These are phyloP conservation scores for Oriolus oriolus DNA, from an alignment of 2,113 vertebrate species.

Conservation along the genomic window DNA sequence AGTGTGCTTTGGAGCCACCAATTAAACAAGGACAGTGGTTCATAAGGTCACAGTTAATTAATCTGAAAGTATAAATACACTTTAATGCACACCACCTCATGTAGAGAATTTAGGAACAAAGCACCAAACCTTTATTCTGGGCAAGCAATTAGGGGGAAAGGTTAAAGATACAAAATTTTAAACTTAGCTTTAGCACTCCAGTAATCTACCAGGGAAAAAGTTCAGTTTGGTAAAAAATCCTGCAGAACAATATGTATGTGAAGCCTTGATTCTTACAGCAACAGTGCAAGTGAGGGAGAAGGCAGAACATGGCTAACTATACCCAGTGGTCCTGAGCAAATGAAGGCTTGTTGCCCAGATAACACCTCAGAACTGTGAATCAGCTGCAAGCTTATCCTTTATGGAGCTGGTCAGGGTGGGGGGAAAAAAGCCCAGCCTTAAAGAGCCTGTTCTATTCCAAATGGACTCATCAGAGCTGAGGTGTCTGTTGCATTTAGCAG, in stretches of 20 bases:
- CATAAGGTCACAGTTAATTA: slow-evolving; percentile 85
- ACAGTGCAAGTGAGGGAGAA: slow-evolving; percentile 41
- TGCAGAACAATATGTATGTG: slow-evolving; percentile 42
- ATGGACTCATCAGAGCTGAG: not conserved
- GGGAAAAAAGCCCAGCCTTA: not conserved
- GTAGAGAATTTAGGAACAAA: slow-evolving; percentile 66
- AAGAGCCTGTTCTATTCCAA: not conserved
- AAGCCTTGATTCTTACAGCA: slow-evolving; percentile 67
- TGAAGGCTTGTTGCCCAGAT: slow-evolving; percentile 57
- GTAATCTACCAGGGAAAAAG: slow-evolving; percentile 20
- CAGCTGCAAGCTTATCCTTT: slow-evolving; percentile 37
- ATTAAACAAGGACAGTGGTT: slow-evolving; percentile 86
- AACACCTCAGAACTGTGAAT: slow-evolving; percentile 59
- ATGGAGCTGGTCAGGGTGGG: not conserved
- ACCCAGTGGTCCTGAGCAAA: slow-evolving; percentile 64
- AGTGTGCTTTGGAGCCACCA: slow-evolving; percentile 78
- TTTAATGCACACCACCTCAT: slow-evolving; percentile 77
- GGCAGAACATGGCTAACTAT: slow-evolving; percentile 34
- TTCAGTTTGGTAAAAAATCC: slow-evolving; percentile 45
- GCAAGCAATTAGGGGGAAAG: slow-evolving; percentile 52
- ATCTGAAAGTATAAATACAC: slow-evolving; percentile 71
- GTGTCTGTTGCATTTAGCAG: not conserved
- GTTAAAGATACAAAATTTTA: slow-evolving; percentile 37
- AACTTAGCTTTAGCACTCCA: not conserved
- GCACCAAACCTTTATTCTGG: slow-evolving; percentile 46